Percentiles rank a stretch among this genome's conserved stretches.
Evolutionary conservation across 2,888 invertebrate species (phyloP).

Genomic region (Drosophila incognita): DNA sequence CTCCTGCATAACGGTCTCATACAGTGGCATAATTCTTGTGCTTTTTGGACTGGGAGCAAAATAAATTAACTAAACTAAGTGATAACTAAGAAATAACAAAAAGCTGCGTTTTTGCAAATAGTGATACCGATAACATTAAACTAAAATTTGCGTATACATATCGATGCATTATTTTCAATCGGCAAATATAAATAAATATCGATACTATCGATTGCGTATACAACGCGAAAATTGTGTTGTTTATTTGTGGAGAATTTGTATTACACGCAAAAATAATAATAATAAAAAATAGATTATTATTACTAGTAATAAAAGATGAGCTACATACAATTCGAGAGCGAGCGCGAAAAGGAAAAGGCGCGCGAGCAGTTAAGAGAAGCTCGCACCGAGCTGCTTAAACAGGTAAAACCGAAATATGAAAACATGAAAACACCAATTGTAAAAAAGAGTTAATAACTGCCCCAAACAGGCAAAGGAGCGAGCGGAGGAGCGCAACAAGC

Average conservation of each 20-base stretch:
- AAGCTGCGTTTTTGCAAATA: slow-evolving; percentile 19
- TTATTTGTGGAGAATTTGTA: slow-evolving; percentile 1
- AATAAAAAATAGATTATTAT: neutral
- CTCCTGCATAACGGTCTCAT: slow-evolving; percentile 93
- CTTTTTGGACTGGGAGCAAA: neutral
- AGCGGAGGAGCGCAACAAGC: slow-evolving; percentile 70
- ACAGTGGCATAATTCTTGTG: slow-evolving; percentile 88
- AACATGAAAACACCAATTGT: neutral
- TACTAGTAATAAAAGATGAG: slow-evolving; percentile 65
- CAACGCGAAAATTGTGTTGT: neutral
- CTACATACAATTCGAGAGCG: slow-evolving; percentile 82
- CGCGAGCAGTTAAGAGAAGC: slow-evolving; percentile 79
- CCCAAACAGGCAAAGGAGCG: slow-evolving; percentile 69
- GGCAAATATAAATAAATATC: neutral
- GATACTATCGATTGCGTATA: neutral
- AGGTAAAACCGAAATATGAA: slow-evolving; percentile 49
- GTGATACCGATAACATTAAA: slow-evolving; percentile 13
- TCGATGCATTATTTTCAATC: slow-evolving; percentile 10
- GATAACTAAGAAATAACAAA: slow-evolving; percentile 7
- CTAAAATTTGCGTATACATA: neutral
- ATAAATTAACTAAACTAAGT: slow-evolving; percentile 14
- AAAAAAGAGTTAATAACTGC: neutral
- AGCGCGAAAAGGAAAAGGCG: slow-evolving; percentile 77
- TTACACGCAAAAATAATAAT: neutral
- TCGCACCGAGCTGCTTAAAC: slow-evolving; percentile 74